Evolutionary conservation across 2,888 invertebrate species (phyloP).

Genomic region (Drosophila sordidapex): DNA sequence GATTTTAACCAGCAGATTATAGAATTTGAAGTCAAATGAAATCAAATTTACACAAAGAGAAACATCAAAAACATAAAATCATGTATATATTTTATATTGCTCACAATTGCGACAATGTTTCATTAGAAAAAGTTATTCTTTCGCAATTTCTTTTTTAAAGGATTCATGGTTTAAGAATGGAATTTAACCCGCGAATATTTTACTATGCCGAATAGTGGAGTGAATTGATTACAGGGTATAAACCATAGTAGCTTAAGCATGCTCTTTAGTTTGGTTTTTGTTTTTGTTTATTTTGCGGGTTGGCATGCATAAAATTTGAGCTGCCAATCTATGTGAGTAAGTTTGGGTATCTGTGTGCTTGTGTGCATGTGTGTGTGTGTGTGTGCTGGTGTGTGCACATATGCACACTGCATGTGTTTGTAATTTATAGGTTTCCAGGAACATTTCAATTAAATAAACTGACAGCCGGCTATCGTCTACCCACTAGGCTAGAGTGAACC

Average conservation of each 20-base stretch:
- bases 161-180: background rate
- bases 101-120: background rate
- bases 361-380: conserved; percentile 11
- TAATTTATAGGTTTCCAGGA: conserved; percentile 73
- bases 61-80: background rate
- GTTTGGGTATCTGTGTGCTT: background rate
- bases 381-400: conserved; percentile 21
- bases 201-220: background rate
- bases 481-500: conserved; percentile 34
- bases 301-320: conserved; percentile 66
- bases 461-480: conserved; percentile 62
- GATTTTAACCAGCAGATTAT: background rate
- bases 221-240: conserved; percentile 30
- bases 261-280: conserved; percentile 41
- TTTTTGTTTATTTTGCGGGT: conserved; percentile 57
- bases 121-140: background rate
- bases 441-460: conserved; percentile 78
- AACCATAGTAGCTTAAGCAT: background rate
- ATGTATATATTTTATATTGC: background rate
- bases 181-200: background rate
- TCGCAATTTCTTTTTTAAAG: background rate
- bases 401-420: conserved; percentile 60
- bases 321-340: conserved; percentile 55
- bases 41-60: background rate
- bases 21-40: background rate